Conservation (phyloP, 1,140 invertebrate species). For the Mizuhopecten yessoensis region DNA sequence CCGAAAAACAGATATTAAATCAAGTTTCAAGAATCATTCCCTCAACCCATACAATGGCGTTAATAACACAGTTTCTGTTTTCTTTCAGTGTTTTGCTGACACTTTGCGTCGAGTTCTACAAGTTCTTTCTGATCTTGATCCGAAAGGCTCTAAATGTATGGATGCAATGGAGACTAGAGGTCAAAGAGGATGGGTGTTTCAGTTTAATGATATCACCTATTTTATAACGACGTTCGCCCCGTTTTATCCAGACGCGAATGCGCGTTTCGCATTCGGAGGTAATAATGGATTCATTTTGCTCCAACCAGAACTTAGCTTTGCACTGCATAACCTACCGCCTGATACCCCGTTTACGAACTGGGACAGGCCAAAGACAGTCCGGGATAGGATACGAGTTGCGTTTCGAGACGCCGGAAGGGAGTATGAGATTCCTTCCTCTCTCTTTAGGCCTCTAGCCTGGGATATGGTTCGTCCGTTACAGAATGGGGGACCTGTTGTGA, state of each 20-base stretch:
- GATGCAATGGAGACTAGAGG: constrained; percentile 69
- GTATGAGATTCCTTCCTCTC: constrained; percentile 71
- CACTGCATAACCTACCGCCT: constrained; percentile 77
- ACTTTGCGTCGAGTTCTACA: constrained; percentile 70
- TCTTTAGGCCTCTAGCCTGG: constrained; percentile 74
- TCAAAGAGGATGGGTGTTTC: constrained; percentile 77
- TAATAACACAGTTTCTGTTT: constrained; percentile 46
- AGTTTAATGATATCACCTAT: constrained; percentile 79
- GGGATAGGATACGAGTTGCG: constrained; percentile 78
- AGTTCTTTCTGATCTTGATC: constrained; percentile 74
- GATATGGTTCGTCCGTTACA: constrained; percentile 77
- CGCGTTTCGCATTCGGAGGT: constrained; percentile 74
- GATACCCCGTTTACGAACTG: constrained; percentile 79
- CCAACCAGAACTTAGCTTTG: constrained; percentile 82
- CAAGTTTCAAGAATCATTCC: too few relatives aligned
- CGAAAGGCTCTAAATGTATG: constrained; percentile 71
- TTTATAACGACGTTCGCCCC: constrained; percentile 82
- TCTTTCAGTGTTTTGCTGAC: constrained; percentile 73
- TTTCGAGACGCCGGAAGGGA: constrained; percentile 76
- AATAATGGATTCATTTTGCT: constrained; percentile 76
- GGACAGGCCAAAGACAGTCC: constrained; percentile 72
- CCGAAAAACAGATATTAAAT: too few relatives aligned
- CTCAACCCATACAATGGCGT: too few relatives aligned
- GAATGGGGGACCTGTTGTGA: constrained; percentile 56
- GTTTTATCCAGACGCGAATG: constrained; percentile 76